Evolutionary conservation across 2,797 vertebrate genomes (phyloP).

Genomic region (Sebastes trivittatus): DNA sequence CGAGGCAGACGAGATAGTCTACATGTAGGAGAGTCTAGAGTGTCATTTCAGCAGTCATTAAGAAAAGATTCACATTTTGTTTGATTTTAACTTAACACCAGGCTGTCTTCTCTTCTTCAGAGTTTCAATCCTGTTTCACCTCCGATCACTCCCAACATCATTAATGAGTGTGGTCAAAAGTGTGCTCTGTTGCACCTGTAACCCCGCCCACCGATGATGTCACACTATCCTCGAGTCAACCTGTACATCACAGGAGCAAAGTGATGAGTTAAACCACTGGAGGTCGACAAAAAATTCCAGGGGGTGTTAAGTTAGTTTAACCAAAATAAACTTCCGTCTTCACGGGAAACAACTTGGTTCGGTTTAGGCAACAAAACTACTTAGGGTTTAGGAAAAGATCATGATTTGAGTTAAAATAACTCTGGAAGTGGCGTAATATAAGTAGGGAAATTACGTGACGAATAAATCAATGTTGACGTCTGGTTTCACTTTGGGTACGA

Average conservation of each 20-base stretch:
- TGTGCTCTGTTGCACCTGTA: neutral
- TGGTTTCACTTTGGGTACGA: too few relatives aligned
- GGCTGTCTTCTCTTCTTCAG: neutral
- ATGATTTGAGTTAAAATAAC: too few relatives aligned
- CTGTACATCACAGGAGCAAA: neutral
- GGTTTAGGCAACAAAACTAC: too few relatives aligned
- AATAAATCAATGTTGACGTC: too few relatives aligned
- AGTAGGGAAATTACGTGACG: too few relatives aligned
- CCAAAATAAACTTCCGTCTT: too few relatives aligned
- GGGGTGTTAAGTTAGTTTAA: too few relatives aligned
- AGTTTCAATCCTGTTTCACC: neutral
- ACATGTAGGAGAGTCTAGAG: neutral
- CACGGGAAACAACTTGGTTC: fast-evolving
- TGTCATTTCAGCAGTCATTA: neutral
- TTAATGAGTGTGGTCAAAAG: neutral
- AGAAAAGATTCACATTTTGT: neutral
- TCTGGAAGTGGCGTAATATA: too few relatives aligned
- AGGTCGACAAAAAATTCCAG: neutral
- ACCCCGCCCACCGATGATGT: neutral
- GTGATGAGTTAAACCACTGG: neutral
- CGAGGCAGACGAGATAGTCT: neutral
- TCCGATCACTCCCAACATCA: neutral
- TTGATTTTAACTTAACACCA: neutral
- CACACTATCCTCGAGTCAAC: neutral
- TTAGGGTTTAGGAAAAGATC: too few relatives aligned